Evolutionary conservation across 2,797 vertebrate species (phyloP).

Genomic region (Molossus alvarezi): DNA sequence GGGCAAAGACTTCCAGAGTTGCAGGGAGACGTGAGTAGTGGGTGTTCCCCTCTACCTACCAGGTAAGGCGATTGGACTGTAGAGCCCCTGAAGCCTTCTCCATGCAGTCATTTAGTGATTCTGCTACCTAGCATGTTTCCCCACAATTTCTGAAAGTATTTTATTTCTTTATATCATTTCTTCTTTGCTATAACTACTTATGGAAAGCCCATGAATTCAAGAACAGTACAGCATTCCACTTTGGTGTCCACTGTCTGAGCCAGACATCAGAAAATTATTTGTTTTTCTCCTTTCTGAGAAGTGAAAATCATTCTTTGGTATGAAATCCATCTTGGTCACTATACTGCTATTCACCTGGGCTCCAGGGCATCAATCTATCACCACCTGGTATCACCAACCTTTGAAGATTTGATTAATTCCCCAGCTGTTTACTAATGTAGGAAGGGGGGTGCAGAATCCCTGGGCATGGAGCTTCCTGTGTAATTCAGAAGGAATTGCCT

Average conservation of each 20-base stretch:
- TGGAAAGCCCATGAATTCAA: neutral
- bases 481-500: slow-evolving; percentile 6
- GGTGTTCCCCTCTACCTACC: neutral
- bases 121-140: neutral
- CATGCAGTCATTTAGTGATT: neutral
- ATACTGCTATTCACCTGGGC: neutral
- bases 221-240: neutral
- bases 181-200: neutral
- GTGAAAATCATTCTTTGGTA: neutral
- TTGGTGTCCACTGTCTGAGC: neutral
- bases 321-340: neutral
- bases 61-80: neutral
- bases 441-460: neutral
- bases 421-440: slow-evolving; percentile 15
- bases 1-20: neutral
- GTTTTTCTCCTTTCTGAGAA: slow-evolving; percentile 32
- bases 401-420: slow-evolving; percentile 42
- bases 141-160: neutral
- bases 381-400: neutral
- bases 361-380: neutral
- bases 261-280: neutral
- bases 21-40: neutral
- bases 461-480: neutral
- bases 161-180: slow-evolving; percentile 35
- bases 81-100: neutral